phyloP scores from a whole-genome alignment of 2,113 vertebrate species.

The Sturnus vulgaris region DNA sequence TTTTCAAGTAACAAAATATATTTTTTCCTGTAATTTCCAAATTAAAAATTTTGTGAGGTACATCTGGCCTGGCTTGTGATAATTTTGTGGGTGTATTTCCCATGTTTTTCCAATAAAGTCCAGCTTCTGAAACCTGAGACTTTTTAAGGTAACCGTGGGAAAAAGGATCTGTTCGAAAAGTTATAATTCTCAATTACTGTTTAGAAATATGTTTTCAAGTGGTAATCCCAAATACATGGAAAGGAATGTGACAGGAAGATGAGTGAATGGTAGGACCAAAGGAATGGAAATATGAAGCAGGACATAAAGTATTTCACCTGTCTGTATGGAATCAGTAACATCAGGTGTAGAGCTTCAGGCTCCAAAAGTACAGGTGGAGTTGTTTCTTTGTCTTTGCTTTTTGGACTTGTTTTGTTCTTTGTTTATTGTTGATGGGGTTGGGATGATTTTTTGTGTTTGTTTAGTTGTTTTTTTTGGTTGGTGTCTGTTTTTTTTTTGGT shows the following conservation, averaged over 20 bases:
- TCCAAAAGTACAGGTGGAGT: not conserved
- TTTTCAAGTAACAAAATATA: not conserved
- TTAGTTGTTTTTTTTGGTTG: not conserved
- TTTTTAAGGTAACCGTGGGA: not conserved
- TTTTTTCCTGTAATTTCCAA: not conserved
- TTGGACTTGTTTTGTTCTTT: not conserved
- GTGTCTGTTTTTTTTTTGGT: accelerated
- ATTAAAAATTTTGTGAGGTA: not conserved
- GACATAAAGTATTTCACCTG: not conserved
- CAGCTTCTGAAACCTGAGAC: not conserved
- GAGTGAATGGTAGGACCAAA: not conserved
- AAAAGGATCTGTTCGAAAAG: not conserved
- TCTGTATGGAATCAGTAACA: not conserved
- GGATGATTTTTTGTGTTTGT: not conserved
- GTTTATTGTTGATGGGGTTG: accelerated
- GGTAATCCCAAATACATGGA: not conserved
- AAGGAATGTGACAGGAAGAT: not conserved
- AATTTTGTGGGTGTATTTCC: not conserved
- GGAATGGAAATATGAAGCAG: not conserved
- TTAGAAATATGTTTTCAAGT: not conserved
- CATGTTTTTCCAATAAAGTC: not conserved
- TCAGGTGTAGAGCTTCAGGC: not conserved
- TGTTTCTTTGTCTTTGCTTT: not conserved
- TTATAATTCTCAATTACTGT: not conserved
- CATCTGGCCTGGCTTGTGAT: not conserved